Evolutionary conservation across 2,797 vertebrate genomes (phyloP).

Genomic region (Gephyroberyx darwinii): DNA sequence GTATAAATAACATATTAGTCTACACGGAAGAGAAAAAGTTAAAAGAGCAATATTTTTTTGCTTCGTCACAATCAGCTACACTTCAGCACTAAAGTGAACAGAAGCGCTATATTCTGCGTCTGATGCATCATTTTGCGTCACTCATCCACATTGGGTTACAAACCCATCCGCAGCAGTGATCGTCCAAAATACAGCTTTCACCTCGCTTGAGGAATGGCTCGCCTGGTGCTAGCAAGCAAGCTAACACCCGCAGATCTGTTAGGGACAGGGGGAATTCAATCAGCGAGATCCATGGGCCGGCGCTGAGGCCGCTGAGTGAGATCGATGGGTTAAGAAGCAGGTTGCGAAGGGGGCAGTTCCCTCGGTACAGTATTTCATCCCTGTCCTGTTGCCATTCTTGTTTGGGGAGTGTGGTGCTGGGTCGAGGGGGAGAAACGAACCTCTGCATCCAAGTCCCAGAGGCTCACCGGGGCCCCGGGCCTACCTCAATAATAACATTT

Average conservation of each 20-base stretch:
- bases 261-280: constrained; percentile 65
- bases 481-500: constrained; percentile 63
- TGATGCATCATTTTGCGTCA: background rate
- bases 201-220: constrained; percentile 29
- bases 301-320: constrained; percentile 59
- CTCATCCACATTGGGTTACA: background rate
- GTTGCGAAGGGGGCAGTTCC: constrained; percentile 62
- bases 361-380: constrained; percentile 50
- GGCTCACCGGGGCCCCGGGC: constrained; percentile 33
- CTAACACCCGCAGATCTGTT: constrained; percentile 46
- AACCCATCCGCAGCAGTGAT: constrained; percentile 15
- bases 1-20: no score
- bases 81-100: background rate
- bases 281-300: constrained; percentile 62
- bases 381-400: constrained; percentile 54
- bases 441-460: constrained; percentile 43
- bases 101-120: background rate
- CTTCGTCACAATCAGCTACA: no score
- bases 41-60: no score
- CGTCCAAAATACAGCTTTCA: constrained; percentile 1
- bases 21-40: no score
- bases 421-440: background rate
- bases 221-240: constrained; percentile 32
- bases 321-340: constrained; percentile 66
- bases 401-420: constrained; percentile 32